These are phyloP conservation scores for zebrafish (Danio rerio) DNA, from an alignment of 2,113 vertebrate species.

Conservation along the genomic window DNA sequence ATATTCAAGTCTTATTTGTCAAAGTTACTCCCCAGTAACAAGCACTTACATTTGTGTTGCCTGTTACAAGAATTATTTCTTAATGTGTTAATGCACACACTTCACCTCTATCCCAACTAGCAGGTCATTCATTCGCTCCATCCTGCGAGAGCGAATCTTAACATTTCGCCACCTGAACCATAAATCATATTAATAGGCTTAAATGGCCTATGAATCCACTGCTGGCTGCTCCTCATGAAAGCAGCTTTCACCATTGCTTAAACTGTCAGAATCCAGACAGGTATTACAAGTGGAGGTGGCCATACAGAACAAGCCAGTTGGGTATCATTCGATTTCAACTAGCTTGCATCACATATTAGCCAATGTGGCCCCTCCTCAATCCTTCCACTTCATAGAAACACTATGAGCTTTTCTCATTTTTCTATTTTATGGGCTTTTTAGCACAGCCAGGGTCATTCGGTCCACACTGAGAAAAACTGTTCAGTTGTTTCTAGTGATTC, in stretches of 20 bases:
- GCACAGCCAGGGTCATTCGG: constrained; percentile 18
- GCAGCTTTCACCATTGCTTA: constrained; percentile 13
- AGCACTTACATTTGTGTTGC: constrained; percentile 8
- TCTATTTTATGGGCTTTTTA: background rate
- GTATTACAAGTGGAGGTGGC: constrained; percentile 28
- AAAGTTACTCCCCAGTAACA: constrained; percentile 26
- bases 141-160: constrained; percentile 38
- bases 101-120: constrained; percentile 45
- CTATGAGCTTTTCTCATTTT: background rate
- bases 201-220: constrained; percentile 39
- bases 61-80: constrained; percentile 30
- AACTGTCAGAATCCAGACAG: constrained; percentile 35
- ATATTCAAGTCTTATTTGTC: constrained; percentile 19
- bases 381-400: constrained; percentile 33
- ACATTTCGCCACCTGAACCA: constrained; percentile 48
- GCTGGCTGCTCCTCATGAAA: constrained; percentile 17
- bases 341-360: constrained; percentile 48
- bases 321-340: constrained; percentile 43
- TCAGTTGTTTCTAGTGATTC: constrained; percentile 51
- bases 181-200: constrained; percentile 47
- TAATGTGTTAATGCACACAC: constrained; percentile 51
- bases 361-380: constrained; percentile 51
- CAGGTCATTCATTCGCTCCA: constrained; percentile 39
- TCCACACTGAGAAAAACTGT: constrained; percentile 26
- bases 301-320: constrained; percentile 37